Evolutionary conservation across 1,140 invertebrate species (phyloP).

Genomic region (Aphis gossypii): DNA sequence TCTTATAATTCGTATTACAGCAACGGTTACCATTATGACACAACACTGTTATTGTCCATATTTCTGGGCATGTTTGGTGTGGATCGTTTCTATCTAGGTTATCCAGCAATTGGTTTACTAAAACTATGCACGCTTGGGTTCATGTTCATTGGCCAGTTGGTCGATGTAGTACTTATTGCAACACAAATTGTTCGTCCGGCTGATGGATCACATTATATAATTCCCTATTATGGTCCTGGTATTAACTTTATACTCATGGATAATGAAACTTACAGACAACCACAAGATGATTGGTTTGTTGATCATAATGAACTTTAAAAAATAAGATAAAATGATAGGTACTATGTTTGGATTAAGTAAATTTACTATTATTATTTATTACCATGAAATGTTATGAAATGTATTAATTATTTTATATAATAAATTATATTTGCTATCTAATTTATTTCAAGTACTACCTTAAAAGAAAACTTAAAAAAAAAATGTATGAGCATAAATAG

Average conservation of each 20-base stretch:
- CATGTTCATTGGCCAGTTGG: slow-evolving; percentile 93
- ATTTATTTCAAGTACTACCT: no score
- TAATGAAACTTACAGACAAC: slow-evolving; percentile 84
- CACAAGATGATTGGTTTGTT: slow-evolving; percentile 79
- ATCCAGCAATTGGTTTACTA: slow-evolving; percentile 90
- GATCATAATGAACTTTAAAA: slow-evolving; percentile 59
- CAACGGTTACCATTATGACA: slow-evolving; percentile 93
- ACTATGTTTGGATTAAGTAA: not conserved
- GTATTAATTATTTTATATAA: not conserved
- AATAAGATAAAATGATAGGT: not conserved
- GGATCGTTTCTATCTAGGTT: slow-evolving; percentile 96
- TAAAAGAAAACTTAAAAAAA: no score
- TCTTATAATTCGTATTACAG: slow-evolving; percentile 67
- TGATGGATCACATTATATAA: slow-evolving; percentile 95
- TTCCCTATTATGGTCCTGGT: slow-evolving; percentile 91
- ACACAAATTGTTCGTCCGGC: slow-evolving; percentile 91
- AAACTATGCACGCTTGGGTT: slow-evolving; percentile 96
- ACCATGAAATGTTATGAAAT: not conserved
- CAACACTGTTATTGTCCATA: slow-evolving; percentile 88
- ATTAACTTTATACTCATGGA: slow-evolving; percentile 82
- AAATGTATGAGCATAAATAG: no score
- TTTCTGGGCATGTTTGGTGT: slow-evolving; percentile 97
- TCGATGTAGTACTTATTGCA: slow-evolving; percentile 95
- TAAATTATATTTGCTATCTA: not conserved
- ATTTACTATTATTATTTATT: not conserved